Evolutionary conservation across 2,797 vertebrate genomes (phyloP).

Genomic region (Sebastes elongatus): DNA sequence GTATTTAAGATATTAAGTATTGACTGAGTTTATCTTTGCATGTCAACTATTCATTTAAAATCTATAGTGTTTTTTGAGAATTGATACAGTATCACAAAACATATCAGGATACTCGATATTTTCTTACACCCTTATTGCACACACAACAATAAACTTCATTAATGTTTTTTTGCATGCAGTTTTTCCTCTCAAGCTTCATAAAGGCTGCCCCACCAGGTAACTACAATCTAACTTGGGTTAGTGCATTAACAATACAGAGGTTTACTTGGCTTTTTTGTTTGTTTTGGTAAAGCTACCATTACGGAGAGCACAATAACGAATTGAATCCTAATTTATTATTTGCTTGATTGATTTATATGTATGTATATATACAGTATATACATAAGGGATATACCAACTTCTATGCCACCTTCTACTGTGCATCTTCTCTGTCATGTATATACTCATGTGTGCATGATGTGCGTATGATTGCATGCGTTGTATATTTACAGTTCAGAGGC

Average conservation of each 20-base stretch:
- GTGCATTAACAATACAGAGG: background rate
- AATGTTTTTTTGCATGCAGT: no score
- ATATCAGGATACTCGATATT: no score
- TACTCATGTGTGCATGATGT: background rate
- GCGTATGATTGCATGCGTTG: background rate
- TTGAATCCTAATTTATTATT: background rate
- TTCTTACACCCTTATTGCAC: no score
- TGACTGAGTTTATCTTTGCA: no score
- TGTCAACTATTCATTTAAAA: no score
- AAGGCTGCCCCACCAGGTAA: background rate
- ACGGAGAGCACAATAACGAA: background rate
- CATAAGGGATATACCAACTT: background rate
- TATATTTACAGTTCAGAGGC: constrained; percentile 93
- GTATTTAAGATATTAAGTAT: no score
- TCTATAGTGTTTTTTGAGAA: no score
- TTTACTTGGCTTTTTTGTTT: background rate
- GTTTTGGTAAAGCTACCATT: background rate
- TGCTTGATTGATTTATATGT: background rate
- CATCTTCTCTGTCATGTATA: background rate
- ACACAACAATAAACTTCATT: no score
- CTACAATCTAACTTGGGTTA: background rate
- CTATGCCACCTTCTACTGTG: background rate
- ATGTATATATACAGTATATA: background rate
- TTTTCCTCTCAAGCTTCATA: background rate
- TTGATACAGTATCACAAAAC: no score